Base-by-base conservation (phyloP, 2,113 vertebrate genomes). In the Actinemys pallida region DNA sequence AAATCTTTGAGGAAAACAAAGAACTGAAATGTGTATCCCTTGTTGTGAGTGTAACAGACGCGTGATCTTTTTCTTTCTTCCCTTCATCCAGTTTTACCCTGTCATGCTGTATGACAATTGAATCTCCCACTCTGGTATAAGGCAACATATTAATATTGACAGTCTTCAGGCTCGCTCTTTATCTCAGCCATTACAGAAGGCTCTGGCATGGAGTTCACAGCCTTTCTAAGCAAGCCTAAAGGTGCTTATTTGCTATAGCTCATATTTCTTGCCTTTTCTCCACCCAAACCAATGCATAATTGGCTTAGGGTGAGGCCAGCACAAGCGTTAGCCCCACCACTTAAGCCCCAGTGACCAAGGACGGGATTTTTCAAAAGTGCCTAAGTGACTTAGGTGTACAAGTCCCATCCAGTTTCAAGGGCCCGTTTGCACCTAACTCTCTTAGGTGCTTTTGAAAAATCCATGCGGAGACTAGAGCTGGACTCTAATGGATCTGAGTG, bases 31-130 rank as follows among this genome's bases (percentile, higher is more conserved):
- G 76, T 81, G 87, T 83, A 89, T 78, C 62, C 83, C 83, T 84
- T 87, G 91, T 86, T 94, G 78, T 62, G 39, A 42, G 83, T 31
- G 62, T 87, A 92, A 91, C n/a, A 90, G 90, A 3, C 4, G 29
- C 25, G 5, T 90, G 19, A 29, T 93, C 92, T 56, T 94, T 95
- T 92, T 29, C 52, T 56, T 49, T 8, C 50, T 81, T 78, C 12
- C 83, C 53, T 35, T 52, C 83, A 54, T 86, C 54, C 62, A 50
- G 20, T 86, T 89, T 92, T 88, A 88, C 69, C 56, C 10, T 39
- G 45, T 72, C 75, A 27, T 19, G 56, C 29, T 65, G 81, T 31
- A 7, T 49, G 57, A 84, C 91, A 90, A 88, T 72, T 45, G 24
- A 81, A 85, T 10, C 88, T 45, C 75, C 3, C 91, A 86, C 83